Percentiles rank a stretch among this genome's conserved stretches.
Conservation (phyloP, 2,113 vertebrate genomes). For the Ancistrus triradiatus region DNA sequence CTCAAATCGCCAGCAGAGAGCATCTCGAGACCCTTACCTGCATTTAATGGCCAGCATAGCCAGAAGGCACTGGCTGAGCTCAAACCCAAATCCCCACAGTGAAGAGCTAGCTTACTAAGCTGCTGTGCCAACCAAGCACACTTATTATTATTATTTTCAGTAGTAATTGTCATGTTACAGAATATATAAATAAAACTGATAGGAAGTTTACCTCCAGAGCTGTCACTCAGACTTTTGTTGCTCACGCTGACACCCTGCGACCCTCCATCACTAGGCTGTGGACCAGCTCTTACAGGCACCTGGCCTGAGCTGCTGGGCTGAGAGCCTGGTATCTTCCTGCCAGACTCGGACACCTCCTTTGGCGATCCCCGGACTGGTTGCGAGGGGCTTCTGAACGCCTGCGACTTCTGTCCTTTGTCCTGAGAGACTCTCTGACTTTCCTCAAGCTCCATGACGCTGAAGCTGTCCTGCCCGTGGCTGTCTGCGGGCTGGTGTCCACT, state of each 20-base stretch:
- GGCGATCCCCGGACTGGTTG: slow-evolving; percentile 46
- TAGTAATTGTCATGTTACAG: too few relatives aligned
- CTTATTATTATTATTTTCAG: too few relatives aligned
- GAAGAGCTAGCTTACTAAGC: too few relatives aligned
- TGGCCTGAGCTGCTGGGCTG: slow-evolving; percentile 29
- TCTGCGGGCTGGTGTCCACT: not conserved
- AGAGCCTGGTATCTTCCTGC: slow-evolving; percentile 15
- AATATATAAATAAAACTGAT: not conserved
- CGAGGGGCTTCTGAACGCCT: slow-evolving; percentile 28
- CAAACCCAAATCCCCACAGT: too few relatives aligned
- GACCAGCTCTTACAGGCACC: not conserved
- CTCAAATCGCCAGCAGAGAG: too few relatives aligned
- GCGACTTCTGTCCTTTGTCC: slow-evolving; percentile 22
- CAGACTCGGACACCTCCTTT: slow-evolving; percentile 10
- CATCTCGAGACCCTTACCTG: too few relatives aligned
- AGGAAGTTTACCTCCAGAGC: slow-evolving; percentile 73
- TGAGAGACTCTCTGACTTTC: slow-evolving; percentile 54
- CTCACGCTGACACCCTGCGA: slow-evolving; percentile 18
- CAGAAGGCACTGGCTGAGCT: too few relatives aligned
- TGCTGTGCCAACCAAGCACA: too few relatives aligned
- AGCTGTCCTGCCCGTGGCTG: slow-evolving; percentile 28
- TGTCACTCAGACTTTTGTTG: slow-evolving; percentile 75
- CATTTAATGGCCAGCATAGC: too few relatives aligned
- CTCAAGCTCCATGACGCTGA: slow-evolving; percentile 51
- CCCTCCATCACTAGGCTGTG: slow-evolving; percentile 15